Percentiles rank a stretch among this genome's conserved stretches.
Evolutionary conservation across 2,888 invertebrate species (phyloP).

Genomic region (Dorcus parallelipipedus): DNA sequence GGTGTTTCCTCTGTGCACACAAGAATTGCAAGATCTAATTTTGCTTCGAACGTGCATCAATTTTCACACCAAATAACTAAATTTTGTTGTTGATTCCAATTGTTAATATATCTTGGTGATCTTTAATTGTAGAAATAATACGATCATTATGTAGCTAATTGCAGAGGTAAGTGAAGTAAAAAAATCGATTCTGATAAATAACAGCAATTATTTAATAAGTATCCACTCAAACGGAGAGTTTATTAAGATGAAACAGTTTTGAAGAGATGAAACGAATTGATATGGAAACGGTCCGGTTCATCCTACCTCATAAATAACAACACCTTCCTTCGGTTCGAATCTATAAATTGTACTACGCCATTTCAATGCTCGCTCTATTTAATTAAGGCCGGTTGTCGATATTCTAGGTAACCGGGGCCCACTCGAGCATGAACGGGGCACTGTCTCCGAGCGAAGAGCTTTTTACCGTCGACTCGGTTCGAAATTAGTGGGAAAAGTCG

Average conservation of each 20-base stretch:
- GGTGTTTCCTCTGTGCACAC: too few relatives aligned
- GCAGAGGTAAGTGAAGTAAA: neutral
- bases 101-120: too few relatives aligned
- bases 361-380: constrained; percentile 12
- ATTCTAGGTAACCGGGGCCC: constrained; percentile 13
- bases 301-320: constrained; percentile 25
- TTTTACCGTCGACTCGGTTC: neutral
- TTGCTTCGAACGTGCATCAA: too few relatives aligned
- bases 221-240: neutral
- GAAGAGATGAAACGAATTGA: constrained; percentile 22
- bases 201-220: neutral
- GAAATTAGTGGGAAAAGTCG: neutral
- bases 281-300: constrained; percentile 17
- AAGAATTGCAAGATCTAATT: too few relatives aligned
- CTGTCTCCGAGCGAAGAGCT: constrained; percentile 2
- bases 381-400: constrained; percentile 23
- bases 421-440: constrained; percentile 13
- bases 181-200: neutral
- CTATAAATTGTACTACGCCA: constrained; percentile 19
- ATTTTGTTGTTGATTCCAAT: too few relatives aligned
- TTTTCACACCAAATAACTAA: too few relatives aligned
- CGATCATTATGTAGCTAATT: neutral
- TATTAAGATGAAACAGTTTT: constrained; percentile 20
- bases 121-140: too few relatives aligned
- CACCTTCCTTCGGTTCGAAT: constrained; percentile 20